Evolutionary conservation across 2,113 vertebrate genomes (phyloP).

Genomic region (Excalfactoria chinensis): DNA sequence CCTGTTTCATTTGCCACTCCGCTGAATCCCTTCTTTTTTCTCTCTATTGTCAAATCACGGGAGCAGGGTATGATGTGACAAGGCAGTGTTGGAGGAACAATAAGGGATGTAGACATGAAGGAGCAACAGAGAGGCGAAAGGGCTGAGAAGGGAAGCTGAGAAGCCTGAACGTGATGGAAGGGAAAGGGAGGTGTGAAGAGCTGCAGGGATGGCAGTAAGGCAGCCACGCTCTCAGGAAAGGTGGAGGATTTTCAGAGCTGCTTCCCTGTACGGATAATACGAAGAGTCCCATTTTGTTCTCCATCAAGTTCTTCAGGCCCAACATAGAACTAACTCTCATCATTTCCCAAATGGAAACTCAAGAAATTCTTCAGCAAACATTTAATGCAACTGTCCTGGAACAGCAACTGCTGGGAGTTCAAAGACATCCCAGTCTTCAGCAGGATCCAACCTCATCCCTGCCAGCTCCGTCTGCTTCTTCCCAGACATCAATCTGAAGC

Average conservation of each 20-base stretch:
- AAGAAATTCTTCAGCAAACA: not conserved
- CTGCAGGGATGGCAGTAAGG: not conserved
- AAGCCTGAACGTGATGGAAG: not conserved
- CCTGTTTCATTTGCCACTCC: not conserved
- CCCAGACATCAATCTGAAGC: not conserved
- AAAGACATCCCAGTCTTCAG: not conserved
- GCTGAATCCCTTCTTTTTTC: conserved; percentile 26
- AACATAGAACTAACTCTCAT: not conserved
- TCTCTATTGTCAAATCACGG: conserved; percentile 45
- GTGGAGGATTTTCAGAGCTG: not conserved
- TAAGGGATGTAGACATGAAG: not conserved
- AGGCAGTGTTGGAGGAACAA: not conserved
- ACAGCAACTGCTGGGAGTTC: not conserved
- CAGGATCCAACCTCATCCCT: not conserved
- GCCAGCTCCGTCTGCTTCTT: not conserved
- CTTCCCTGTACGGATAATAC: not conserved
- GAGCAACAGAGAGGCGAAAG: conserved; percentile 28
- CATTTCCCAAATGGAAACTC: not conserved
- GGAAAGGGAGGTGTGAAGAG: not conserved
- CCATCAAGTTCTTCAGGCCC: not conserved
- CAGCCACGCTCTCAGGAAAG: not conserved
- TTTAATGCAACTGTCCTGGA: not conserved
- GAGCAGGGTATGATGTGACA: conserved; percentile 21
- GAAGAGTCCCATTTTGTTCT: not conserved
- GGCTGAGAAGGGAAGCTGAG: not conserved